Conservation (phyloP, 2,797 vertebrate genomes). For the Pteronotus mesoamericanus region DNA sequence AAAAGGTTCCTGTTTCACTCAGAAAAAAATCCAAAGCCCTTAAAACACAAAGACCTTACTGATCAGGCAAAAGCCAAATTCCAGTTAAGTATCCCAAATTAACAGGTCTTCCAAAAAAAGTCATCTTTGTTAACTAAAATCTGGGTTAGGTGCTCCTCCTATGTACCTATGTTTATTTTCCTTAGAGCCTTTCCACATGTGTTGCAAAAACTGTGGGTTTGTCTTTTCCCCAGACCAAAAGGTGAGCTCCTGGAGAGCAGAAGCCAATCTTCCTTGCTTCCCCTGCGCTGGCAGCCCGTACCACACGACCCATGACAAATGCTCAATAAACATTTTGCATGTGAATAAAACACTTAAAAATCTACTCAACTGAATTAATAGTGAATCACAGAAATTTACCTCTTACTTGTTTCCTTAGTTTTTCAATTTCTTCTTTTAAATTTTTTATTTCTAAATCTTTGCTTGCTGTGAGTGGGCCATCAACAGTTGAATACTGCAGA, state of each 20-base stretch:
- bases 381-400: slow-evolving; percentile 81
- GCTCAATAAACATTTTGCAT: background rate
- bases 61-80: background rate
- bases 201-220: background rate
- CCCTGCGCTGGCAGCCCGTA: background rate
- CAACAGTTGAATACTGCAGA: slow-evolving; percentile 90
- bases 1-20: background rate
- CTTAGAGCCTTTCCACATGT: background rate
- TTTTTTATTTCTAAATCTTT: slow-evolving; percentile 96
- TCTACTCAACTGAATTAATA: background rate
- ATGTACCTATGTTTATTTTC: background rate
- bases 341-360: background rate
- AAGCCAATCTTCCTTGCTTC: background rate
- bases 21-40: background rate
- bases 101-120: background rate
- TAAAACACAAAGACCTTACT: background rate
- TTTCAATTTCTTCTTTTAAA: slow-evolving; percentile 95
- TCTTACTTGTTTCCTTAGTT: slow-evolving; percentile 93
- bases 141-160: background rate
- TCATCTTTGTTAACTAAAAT: background rate
- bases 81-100: background rate
- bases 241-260: background rate
- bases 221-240: background rate
- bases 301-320: background rate
- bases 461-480: slow-evolving; percentile 87